Evolutionary conservation across 2,797 vertebrate genomes (phyloP).

Genomic region (Hoplostethus mediterraneus): DNA sequence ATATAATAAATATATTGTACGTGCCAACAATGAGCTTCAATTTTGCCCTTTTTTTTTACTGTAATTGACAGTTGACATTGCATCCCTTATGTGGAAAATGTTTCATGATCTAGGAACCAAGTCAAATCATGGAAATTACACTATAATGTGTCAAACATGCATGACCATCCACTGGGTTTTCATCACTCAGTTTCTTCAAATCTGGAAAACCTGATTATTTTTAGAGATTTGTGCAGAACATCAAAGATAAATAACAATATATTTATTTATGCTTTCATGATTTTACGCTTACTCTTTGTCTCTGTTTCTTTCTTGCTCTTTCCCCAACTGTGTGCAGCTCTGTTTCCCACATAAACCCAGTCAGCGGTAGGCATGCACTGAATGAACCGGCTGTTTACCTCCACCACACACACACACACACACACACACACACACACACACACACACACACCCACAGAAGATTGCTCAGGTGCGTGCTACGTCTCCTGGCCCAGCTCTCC

Average conservation of each 20-base stretch:
- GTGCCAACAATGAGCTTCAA: conserved; percentile 11
- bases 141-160: too few species aligned
- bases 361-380: neutral
- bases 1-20: conserved; percentile 2
- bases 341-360: too few species aligned
- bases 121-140: too few species aligned
- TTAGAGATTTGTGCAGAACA: conserved; percentile 6
- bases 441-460: conserved; percentile 5
- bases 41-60: conserved; percentile 11
- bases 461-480: neutral
- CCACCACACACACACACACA: neutral
- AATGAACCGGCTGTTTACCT: conserved; percentile 6
- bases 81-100: too few species aligned
- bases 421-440: conserved; percentile 11
- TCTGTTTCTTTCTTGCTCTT: neutral
- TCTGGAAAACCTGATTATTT: neutral
- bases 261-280: neutral
- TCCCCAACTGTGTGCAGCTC: too few species aligned
- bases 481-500: conserved; percentile 34
- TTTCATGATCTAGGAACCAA: too few species aligned
- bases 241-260: conserved; percentile 27
- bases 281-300: conserved; percentile 6
- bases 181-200: conserved; percentile 6
- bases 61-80: conserved; percentile 31
- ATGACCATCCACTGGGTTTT: neutral